Evolutionary conservation across 2,113 vertebrate species (phyloP).

Genomic region (Etheostoma spectabile): DNA sequence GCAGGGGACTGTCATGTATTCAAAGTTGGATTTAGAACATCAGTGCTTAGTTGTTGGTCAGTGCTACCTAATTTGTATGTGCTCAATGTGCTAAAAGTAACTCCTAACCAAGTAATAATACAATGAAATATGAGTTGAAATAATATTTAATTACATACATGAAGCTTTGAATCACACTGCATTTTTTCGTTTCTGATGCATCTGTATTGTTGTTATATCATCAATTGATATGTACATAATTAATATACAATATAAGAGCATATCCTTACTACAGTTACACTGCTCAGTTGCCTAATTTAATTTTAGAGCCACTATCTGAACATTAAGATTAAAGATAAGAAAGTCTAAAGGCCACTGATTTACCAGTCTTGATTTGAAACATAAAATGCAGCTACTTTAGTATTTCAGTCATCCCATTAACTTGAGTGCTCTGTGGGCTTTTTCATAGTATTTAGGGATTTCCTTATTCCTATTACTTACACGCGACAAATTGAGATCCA

Average conservation of each 20-base stretch:
- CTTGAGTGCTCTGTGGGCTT: constrained; percentile 11
- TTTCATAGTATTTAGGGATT: constrained; percentile 1
- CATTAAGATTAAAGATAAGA: not conserved
- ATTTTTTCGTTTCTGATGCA: not conserved
- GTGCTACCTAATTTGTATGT: not conserved
- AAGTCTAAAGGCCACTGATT: not conserved
- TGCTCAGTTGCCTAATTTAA: not conserved
- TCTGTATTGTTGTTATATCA: not conserved
- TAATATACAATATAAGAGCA: not conserved
- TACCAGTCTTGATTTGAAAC: not conserved
- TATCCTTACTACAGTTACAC: not conserved
- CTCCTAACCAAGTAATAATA: not conserved
- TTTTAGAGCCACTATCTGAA: not conserved
- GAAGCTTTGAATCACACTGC: not conserved
- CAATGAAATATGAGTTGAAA: not conserved
- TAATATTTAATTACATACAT: not conserved
- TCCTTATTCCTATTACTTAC: not conserved
- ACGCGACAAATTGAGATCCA: constrained; percentile 6
- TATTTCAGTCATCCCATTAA: constrained; percentile 1
- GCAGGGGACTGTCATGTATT: not conserved
- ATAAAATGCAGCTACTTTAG: not conserved
- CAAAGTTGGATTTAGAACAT: not conserved
- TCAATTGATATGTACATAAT: no score
- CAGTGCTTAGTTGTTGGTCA: not conserved
- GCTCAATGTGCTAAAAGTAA: not conserved